phyloP scores from a whole-genome alignment of 2,888 invertebrate species.

The Idaea aversata region DNA sequence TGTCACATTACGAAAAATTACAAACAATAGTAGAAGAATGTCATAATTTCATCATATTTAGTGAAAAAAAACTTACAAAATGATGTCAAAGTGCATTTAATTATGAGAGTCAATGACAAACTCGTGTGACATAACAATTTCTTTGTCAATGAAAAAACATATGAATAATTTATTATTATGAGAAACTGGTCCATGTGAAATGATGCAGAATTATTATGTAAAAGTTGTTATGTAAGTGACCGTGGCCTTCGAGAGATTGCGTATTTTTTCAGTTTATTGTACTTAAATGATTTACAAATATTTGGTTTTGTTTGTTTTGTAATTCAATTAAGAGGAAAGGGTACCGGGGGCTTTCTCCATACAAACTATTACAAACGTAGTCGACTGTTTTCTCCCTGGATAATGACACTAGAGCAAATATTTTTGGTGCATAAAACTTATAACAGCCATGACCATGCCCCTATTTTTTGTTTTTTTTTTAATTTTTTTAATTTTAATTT shows the following conservation, averaged over 20 bases:
- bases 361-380: too few species aligned
- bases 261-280: not conserved
- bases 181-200: not conserved
- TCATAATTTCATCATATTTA: not conserved
- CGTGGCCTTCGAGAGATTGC: not conserved
- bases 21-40: not conserved
- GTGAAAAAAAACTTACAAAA: not conserved
- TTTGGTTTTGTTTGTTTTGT: too few species aligned
- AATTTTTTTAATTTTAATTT: too few species aligned
- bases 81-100: not conserved
- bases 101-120: not conserved
- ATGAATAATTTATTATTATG: not conserved
- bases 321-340: too few species aligned
- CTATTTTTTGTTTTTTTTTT: too few species aligned
- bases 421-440: too few species aligned
- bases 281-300: too few species aligned
- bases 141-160: not conserved
- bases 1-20: not conserved
- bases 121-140: not conserved
- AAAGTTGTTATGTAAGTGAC: conserved; percentile 4
- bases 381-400: too few species aligned
- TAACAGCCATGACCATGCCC: too few species aligned
- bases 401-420: too few species aligned
- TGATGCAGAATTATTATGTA: not conserved
- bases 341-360: too few species aligned